Conservation (phyloP, 92 coral and sea anemone species). For the Porites cylindrica region DNA sequence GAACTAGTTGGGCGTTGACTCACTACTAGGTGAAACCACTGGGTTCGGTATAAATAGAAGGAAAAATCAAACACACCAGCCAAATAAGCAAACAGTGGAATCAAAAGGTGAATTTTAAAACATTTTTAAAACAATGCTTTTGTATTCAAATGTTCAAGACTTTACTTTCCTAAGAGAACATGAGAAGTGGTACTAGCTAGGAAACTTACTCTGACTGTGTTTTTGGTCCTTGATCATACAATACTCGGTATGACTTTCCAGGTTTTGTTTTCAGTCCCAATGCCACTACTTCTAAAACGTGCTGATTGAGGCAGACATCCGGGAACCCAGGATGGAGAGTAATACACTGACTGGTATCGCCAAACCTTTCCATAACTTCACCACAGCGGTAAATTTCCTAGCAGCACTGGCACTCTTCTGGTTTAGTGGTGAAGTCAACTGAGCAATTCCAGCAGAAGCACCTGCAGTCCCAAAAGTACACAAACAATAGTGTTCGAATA, state of each 20-base stretch:
- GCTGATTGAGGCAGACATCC: slow-evolving; percentile 50
- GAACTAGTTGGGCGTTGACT: too few species aligned
- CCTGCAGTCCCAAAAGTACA: slow-evolving; percentile 1
- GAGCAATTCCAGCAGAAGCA: slow-evolving; percentile 44
- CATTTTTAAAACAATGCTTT: too few species aligned
- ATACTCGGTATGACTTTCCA: background rate
- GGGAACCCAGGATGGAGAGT: slow-evolving; percentile 53
- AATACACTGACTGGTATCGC: slow-evolving; percentile 15
- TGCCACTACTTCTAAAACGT: slow-evolving; percentile 66
- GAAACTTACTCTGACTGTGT: background rate
- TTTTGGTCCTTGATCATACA: background rate
- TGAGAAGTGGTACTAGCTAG: too few species aligned
- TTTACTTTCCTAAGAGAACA: too few species aligned
- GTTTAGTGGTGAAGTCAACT: slow-evolving; percentile 12
- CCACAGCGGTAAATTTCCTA: slow-evolving; percentile 58
- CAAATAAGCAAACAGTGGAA: too few species aligned
- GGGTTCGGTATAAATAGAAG: too few species aligned
- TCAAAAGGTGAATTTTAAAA: too few species aligned
- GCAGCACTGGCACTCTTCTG: slow-evolving; percentile 53
- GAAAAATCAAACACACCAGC: too few species aligned
- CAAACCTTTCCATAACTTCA: slow-evolving; percentile 52
- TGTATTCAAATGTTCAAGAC: too few species aligned
- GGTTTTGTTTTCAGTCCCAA: slow-evolving; percentile 43
- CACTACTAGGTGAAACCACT: too few species aligned
- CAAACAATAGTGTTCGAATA: too few species aligned